Evolutionary conservation across 1,140 invertebrate species (phyloP).

Genomic region (Drosophila dunni): DNA sequence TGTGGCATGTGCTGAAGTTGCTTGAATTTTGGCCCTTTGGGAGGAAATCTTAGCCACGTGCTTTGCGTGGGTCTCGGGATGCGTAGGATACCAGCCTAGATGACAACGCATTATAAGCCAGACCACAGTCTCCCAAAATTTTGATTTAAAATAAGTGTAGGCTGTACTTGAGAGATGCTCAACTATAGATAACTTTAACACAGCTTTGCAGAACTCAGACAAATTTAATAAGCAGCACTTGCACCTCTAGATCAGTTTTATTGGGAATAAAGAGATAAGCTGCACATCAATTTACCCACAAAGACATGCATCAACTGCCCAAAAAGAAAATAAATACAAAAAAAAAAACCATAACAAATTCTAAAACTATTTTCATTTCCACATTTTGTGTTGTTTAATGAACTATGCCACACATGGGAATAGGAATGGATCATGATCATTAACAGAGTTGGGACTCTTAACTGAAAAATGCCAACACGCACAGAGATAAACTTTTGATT

Average conservation of each 20-base stretch:
- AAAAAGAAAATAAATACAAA: not conserved
- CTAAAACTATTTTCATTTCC: slow-evolving; percentile 52
- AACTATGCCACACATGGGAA: slow-evolving; percentile 52
- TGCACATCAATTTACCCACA: slow-evolving; percentile 38
- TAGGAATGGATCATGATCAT: slow-evolving; percentile 10
- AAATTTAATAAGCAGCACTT: slow-evolving; percentile 19
- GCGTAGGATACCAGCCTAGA: slow-evolving; percentile 33
- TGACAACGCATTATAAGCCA: slow-evolving; percentile 36
- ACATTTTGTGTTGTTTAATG: slow-evolving; percentile 35
- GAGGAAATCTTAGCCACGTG: slow-evolving; percentile 33
- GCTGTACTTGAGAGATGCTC: not conserved
- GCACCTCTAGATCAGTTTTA: not conserved
- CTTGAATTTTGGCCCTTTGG: slow-evolving; percentile 12
- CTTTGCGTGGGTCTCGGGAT: slow-evolving; percentile 43
- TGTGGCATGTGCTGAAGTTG: slow-evolving; percentile 67
- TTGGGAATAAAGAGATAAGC: not conserved
- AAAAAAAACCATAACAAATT: slow-evolving; percentile 63
- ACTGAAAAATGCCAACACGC: slow-evolving; percentile 67
- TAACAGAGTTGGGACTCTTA: slow-evolving; percentile 10
- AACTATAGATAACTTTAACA: not conserved
- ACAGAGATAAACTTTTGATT: slow-evolving; percentile 31
- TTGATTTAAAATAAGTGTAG: slow-evolving; percentile 18
- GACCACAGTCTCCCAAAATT: slow-evolving; percentile 4
- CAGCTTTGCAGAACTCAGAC: not conserved
- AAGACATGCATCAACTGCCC: slow-evolving; percentile 20